phyloP scores from a whole-genome alignment of 2,888 invertebrate genomes.

The Yponomeuta plumbellus region DNA sequence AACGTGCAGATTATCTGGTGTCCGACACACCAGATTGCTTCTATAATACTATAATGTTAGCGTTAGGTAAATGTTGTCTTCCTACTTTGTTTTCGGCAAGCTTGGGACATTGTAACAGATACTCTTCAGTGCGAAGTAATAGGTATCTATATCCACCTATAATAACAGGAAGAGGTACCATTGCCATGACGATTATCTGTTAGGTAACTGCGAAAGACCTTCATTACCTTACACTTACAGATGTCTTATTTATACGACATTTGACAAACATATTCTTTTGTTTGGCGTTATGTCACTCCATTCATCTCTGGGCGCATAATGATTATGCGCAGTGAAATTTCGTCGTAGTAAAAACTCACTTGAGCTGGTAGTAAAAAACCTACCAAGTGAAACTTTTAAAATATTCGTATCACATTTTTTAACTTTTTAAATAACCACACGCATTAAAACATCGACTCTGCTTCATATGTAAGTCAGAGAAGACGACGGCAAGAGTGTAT shows the following conservation, averaged over 20 bases:
- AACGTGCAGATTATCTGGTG: not conserved
- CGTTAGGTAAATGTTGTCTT: not conserved
- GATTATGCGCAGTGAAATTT: not conserved
- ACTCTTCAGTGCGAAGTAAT: not conserved
- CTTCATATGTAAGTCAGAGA: too few relatives aligned
- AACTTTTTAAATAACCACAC: too few relatives aligned
- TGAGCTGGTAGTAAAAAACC: too few relatives aligned
- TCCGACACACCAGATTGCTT: not conserved
- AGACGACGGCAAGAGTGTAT: too few relatives aligned
- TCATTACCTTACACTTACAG: not conserved
- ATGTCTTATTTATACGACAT: not conserved
- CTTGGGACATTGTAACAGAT: not conserved
- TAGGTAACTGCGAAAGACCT: not conserved
- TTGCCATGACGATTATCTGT: not conserved
- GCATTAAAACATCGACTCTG: too few relatives aligned
- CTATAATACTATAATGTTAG: not conserved
- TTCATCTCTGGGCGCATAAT: not conserved
- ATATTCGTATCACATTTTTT: too few relatives aligned
- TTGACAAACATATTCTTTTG: slow-evolving; percentile 7
- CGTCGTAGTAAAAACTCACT: too few relatives aligned
- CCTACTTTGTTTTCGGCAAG: too few relatives aligned
- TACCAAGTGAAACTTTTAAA: too few relatives aligned
- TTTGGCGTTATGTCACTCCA: not conserved
- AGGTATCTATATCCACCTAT: not conserved
- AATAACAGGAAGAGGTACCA: not conserved